These are phyloP conservation scores for Geodia barretti DNA, from an alignment of 37 sponge, comb jelly and placozoan genomes.

Conservation along the genomic window DNA sequence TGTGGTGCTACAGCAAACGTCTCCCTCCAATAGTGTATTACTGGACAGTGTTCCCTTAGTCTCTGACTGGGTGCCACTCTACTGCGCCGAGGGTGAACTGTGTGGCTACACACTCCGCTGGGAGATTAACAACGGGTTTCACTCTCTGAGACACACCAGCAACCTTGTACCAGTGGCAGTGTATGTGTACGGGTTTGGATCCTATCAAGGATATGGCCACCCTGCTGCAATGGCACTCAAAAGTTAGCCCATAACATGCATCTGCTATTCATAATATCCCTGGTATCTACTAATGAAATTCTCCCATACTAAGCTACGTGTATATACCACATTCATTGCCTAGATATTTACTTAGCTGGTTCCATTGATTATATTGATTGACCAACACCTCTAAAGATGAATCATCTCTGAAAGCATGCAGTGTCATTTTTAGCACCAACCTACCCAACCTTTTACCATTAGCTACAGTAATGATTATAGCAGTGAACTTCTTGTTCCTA, in stretches of 20 bases:
- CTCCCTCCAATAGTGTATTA: neutral
- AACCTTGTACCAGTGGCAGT: neutral
- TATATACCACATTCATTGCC: no score
- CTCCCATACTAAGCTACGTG: no score
- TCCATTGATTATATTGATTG: no score
- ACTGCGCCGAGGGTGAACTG: neutral
- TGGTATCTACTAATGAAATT: no score
- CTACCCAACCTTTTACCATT: no score
- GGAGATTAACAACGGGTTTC: neutral
- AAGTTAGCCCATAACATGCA: neutral
- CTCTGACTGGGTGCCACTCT: neutral
- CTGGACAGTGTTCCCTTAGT: neutral
- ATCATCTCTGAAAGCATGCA: no score
- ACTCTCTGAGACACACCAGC: neutral
- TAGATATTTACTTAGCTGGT: no score
- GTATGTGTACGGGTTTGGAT: neutral
- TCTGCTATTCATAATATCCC: no score
- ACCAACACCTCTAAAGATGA: no score
- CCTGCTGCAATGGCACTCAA: neutral
- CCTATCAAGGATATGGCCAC: neutral
- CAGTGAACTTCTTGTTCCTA: no score
- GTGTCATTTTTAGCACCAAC: no score
- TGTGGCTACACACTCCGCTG: neutral
- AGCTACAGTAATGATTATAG: no score
- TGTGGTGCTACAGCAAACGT: neutral